Evolutionary conservation across 2,888 invertebrate species (phyloP).

Genomic region (Philopedon plagiatum): DNA sequence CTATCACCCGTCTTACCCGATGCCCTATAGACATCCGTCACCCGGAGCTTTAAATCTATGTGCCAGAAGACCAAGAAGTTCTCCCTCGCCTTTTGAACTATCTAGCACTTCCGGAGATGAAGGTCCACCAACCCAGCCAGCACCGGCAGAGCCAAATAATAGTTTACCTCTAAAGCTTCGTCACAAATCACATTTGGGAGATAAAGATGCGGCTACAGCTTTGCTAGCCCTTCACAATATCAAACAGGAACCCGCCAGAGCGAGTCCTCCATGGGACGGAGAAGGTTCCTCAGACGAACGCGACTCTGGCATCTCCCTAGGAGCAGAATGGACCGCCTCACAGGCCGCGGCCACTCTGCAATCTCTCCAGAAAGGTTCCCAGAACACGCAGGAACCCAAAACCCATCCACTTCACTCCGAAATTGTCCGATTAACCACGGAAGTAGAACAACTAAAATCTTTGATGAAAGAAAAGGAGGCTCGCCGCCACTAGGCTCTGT

Average conservation of each 20-base stretch:
- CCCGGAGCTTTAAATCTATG: slow-evolving; percentile 83
- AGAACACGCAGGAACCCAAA: slow-evolving; percentile 56
- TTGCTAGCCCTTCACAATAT: slow-evolving; percentile 87
- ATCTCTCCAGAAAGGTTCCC: slow-evolving; percentile 66
- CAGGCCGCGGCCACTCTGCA: slow-evolving; percentile 64
- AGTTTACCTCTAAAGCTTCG: slow-evolving; percentile 91
- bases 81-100: slow-evolving; percentile 75
- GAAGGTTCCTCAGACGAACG: slow-evolving; percentile 93
- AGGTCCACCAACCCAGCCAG: slow-evolving; percentile 66
- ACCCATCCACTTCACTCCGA: slow-evolving; percentile 87
- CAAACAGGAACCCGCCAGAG: slow-evolving; percentile 87
- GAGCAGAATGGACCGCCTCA: slow-evolving; percentile 75
- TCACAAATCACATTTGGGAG: slow-evolving; percentile 91
- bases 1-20: slow-evolving; percentile 67
- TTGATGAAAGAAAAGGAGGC: slow-evolving; percentile 72
- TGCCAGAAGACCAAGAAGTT: slow-evolving; percentile 70
- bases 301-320: slow-evolving; percentile 90
- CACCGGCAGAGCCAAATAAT: slow-evolving; percentile 72
- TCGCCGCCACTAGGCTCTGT: slow-evolving; percentile 48
- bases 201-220: slow-evolving; percentile 89
- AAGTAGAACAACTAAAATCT: slow-evolving; percentile 91
- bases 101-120: slow-evolving; percentile 81
- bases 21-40: slow-evolving; percentile 70
- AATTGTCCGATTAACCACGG: slow-evolving; percentile 89
- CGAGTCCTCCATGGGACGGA: slow-evolving; percentile 89